A percentile compares a stretch with the other conserved stretches of the same genome.
These are phyloP conservation scores for Mixornis gularis DNA, from an alignment of 2,113 vertebrate species.

Conservation along the genomic window DNA sequence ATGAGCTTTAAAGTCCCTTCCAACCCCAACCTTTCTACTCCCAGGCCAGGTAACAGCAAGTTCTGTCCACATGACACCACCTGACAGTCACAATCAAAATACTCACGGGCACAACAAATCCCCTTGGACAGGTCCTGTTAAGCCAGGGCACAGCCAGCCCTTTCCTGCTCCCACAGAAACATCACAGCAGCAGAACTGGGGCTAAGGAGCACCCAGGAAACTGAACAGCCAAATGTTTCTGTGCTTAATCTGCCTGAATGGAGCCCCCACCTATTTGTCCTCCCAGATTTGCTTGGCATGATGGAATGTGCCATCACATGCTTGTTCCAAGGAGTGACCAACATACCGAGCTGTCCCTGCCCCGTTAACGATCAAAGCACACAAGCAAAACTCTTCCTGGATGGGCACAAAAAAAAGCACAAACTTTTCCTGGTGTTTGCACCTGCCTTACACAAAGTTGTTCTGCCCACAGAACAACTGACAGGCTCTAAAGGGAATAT, in stretches of 20 bases:
- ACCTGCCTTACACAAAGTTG: background rate
- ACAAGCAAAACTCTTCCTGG: background rate
- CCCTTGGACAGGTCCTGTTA: background rate
- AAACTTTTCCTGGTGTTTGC: background rate
- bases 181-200: background rate
- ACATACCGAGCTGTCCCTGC: background rate
- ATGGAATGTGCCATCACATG: background rate
- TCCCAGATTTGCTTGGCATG: background rate
- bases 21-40: background rate
- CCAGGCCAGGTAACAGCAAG: background rate
- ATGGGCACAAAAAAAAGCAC: background rate
- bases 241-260: background rate
- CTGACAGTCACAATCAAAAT: background rate
- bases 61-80: background rate
- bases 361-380: background rate
- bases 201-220: background rate
- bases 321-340: background rate
- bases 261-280: background rate
- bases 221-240: background rate
- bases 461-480: background rate
- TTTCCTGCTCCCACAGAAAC: background rate
- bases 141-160: background rate
- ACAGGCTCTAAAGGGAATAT: background rate
- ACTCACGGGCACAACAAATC: rapidly evolving
- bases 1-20: background rate